These are phyloP conservation scores for Sarcophaga rosellei DNA, from an alignment of 2,888 invertebrate species.

Conservation along the genomic window DNA sequence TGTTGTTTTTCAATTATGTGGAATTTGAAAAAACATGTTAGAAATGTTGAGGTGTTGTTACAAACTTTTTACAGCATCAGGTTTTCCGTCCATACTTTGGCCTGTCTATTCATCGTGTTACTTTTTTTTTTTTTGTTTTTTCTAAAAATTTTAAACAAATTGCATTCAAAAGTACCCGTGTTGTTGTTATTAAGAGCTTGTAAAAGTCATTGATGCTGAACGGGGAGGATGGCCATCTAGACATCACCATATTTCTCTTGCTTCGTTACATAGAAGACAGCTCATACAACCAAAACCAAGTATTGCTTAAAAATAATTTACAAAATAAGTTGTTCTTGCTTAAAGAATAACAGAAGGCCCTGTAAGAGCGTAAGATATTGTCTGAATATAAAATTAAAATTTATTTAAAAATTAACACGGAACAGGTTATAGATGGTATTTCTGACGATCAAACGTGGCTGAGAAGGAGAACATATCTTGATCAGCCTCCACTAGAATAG, in stretches of 20 bases:
- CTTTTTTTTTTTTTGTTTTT: conserved; percentile 12
- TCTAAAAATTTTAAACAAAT: conserved; percentile 21
- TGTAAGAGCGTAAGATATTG: not conserved
- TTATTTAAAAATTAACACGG: no score
- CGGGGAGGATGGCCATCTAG: conserved; percentile 54
- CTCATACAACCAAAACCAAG: not conserved
- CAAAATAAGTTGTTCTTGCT: conserved; percentile 31
- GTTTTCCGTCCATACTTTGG: conserved; percentile 4
- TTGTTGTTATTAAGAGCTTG: conserved; percentile 37
- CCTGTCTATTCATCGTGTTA: not conserved
- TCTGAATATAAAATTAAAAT: no score
- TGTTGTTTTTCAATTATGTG: conserved; percentile 25
- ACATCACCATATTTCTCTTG: conserved; percentile 33
- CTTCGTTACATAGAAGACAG: conserved; percentile 1
- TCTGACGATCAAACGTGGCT: no score
- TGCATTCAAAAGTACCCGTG: conserved; percentile 28
- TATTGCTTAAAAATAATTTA: conserved; percentile 22
- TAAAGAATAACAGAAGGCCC: conserved; percentile 25
- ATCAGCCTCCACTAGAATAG: no score
- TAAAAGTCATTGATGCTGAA: conserved; percentile 55
- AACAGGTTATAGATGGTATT: no score
- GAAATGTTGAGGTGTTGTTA: conserved; percentile 5
- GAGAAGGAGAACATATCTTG: no score
- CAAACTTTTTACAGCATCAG: conserved; percentile 18
- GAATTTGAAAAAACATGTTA: conserved; percentile 45